These are phyloP conservation scores for Anas capensis DNA, from an alignment of 2,797 vertebrate species.

Conservation along the genomic window DNA sequence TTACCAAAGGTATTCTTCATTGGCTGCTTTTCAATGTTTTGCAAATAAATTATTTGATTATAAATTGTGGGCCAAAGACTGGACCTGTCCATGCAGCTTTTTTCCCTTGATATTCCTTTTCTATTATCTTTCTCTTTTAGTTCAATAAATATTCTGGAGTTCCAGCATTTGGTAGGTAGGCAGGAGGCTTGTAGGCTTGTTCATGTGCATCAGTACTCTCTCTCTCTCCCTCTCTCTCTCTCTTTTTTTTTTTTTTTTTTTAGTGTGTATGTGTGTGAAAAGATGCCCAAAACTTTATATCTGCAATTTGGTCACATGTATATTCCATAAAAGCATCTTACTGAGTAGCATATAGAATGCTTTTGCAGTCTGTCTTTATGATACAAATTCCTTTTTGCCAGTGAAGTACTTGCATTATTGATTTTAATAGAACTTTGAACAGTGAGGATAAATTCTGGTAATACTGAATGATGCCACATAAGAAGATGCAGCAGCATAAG, in stretches of 20 bases:
- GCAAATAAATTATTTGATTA: not conserved
- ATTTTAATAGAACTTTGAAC: slow-evolving; percentile 56
- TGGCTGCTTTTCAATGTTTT: not conserved
- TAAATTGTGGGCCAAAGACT: not conserved
- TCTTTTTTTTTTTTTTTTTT: no score
- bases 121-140: not conserved
- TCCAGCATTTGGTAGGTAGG: not conserved
- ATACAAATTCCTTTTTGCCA: not conserved
- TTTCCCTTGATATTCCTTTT: not conserved
- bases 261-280: not conserved
- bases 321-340: slow-evolving; percentile 46
- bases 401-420: slow-evolving; percentile 49
- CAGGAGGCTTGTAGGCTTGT: not conserved
- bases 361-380: slow-evolving; percentile 23
- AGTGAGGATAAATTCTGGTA: slow-evolving; percentile 35
- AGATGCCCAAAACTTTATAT: slow-evolving; percentile 12
- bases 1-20: not conserved
- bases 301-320: slow-evolving; percentile 23
- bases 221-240: no score
- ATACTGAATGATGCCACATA: not conserved
- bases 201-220: not conserved
- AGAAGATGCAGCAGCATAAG: not conserved
- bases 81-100: not conserved
- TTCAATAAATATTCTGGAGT: not conserved
- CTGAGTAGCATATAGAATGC: not conserved